Percentiles rank a stretch among this genome's conserved stretches.
Evolutionary conservation across 2,113 vertebrate genomes (phyloP).

Genomic region (Numida meleagris): DNA sequence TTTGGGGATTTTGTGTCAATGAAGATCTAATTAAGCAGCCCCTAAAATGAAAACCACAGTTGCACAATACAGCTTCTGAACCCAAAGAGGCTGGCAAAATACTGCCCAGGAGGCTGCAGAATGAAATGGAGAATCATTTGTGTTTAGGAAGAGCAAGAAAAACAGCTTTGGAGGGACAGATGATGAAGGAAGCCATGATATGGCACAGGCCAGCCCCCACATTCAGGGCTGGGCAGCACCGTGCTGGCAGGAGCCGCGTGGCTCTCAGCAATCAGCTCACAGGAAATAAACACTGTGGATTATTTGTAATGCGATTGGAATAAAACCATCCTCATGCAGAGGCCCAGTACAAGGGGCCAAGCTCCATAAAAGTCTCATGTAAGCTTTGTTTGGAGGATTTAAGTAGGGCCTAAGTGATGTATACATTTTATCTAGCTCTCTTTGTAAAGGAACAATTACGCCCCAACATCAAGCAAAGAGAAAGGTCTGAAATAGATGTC

Average conservation of each 20-base stretch:
- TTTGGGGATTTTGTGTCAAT: neutral
- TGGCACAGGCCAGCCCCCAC: neutral
- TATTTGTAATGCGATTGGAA: conserved; percentile 34
- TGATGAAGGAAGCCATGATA: neutral
- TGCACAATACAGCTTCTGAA: neutral
- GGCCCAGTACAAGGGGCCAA: neutral
- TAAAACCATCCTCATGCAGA: neutral
- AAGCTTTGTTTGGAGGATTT: neutral
- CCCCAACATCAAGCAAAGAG: neutral
- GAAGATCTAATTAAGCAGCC: neutral
- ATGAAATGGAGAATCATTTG: neutral
- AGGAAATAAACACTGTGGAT: neutral
- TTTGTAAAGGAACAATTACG: neutral
- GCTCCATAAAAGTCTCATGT: rapidly evolving
- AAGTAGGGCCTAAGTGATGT: rapidly evolving
- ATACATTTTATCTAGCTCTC: neutral
- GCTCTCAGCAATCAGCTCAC: rapidly evolving
- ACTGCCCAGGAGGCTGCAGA: rapidly evolving
- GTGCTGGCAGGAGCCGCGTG: neutral
- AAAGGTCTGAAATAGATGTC: neutral
- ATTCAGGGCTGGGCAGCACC: neutral
- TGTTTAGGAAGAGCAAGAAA: neutral
- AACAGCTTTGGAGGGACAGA: neutral
- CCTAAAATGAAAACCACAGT: neutral
- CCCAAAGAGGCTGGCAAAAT: neutral